Percentiles rank a stretch among this genome's conserved stretches.
Evolutionary conservation across 2,888 invertebrate genomes (phyloP).

Genomic region (Ceriagrion tenellum): DNA sequence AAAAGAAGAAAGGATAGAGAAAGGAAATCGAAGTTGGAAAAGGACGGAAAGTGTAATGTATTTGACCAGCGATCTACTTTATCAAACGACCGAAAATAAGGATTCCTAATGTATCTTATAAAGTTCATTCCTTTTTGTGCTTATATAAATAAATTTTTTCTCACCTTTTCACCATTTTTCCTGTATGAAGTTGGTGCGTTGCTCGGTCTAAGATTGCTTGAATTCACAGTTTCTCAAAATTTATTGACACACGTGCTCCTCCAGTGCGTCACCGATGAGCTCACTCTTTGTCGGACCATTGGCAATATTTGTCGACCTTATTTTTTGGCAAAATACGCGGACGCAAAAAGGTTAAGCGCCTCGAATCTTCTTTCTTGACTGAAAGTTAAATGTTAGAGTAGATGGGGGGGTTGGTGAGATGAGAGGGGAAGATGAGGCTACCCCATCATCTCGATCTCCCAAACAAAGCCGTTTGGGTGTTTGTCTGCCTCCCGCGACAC

Average conservation of each 20-base stretch:
- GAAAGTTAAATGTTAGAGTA: background rate
- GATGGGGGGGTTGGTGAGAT: background rate
- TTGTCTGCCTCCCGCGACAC: background rate
- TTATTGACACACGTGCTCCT: background rate
- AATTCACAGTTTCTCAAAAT: too few relatives aligned
- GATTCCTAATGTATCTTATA: too few relatives aligned
- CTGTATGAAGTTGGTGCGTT: too few relatives aligned
- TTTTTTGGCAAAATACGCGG: background rate
- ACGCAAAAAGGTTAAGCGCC: background rate
- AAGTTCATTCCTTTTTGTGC: too few relatives aligned
- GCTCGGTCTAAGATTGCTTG: too few relatives aligned
- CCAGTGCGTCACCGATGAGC: background rate
- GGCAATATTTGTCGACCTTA: background rate
- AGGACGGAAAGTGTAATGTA: too few relatives aligned
- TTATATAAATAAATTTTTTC: too few relatives aligned
- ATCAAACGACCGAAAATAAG: too few relatives aligned
- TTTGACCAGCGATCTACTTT: too few relatives aligned
- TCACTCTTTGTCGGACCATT: background rate
- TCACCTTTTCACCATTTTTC: too few relatives aligned
- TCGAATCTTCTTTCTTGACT: background rate
- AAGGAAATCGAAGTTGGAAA: too few relatives aligned
- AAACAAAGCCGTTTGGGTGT: constrained; percentile 10
- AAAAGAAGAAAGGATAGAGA: too few relatives aligned
- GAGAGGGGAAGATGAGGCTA: background rate
- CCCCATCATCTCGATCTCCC: constrained; percentile 8